Conservation (phyloP, 2,113 vertebrate species). For the Vimba vimba region DNA sequence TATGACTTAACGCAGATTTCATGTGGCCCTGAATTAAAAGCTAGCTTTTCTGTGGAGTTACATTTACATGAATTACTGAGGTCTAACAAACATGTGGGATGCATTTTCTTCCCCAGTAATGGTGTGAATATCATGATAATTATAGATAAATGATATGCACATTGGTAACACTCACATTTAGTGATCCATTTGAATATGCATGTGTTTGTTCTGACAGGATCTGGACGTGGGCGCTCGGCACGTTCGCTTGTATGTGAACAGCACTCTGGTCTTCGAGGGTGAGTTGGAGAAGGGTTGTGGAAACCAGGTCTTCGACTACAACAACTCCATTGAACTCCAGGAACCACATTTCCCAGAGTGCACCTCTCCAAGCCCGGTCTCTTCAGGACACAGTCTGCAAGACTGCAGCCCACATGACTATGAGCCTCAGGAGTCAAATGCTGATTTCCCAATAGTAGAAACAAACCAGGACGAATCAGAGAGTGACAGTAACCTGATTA, state of each 20-base stretch:
- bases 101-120: too few species aligned
- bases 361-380: constrained; percentile 68
- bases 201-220: constrained; percentile 73
- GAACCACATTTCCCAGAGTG: constrained; percentile 67
- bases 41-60: too few species aligned
- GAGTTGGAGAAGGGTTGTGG: constrained; percentile 83
- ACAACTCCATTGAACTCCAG: constrained; percentile 77
- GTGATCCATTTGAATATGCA: not conserved
- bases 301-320: constrained; percentile 77
- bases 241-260: constrained; percentile 88
- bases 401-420: constrained; percentile 64
- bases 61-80: too few species aligned
- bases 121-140: too few species aligned
- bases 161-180: not conserved
- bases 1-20: too few species aligned
- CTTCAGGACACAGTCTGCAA: constrained; percentile 68
- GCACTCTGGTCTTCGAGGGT: constrained; percentile 86
- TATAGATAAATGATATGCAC: too few species aligned
- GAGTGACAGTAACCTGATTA: constrained; percentile 5
- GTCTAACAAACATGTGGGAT: too few species aligned
- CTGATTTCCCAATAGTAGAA: not conserved
- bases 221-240: constrained; percentile 84
- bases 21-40: too few species aligned
- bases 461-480: not conserved
- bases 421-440: constrained; percentile 56